phyloP scores from a whole-genome alignment of 2,888 invertebrate species.

The Hypomecis punctinalis region DNA sequence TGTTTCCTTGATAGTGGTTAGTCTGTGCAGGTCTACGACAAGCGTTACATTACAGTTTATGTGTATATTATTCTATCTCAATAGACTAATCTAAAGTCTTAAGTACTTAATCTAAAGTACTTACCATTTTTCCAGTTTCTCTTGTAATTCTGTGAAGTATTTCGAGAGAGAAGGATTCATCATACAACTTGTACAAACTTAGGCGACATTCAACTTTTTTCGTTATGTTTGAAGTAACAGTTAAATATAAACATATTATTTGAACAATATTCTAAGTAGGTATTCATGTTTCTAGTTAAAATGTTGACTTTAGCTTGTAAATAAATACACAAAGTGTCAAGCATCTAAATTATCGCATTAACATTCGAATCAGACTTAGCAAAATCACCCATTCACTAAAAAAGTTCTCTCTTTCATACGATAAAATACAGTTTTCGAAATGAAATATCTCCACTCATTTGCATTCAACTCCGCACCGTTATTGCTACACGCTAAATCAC shows the following conservation, averaged over 20 bases:
- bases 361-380: slow-evolving; percentile 33
- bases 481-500: slow-evolving; percentile 55
- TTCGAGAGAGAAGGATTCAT: no score
- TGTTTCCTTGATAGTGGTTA: no score
- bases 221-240: no score
- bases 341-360: slow-evolving; percentile 18
- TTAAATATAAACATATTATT: neutral
- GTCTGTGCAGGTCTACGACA: no score
- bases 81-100: no score
- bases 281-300: neutral
- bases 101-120: no score
- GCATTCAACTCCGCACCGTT: slow-evolving; percentile 44
- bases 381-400: slow-evolving; percentile 38
- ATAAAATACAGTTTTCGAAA: slow-evolving; percentile 42
- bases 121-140: no score
- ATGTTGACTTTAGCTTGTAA: slow-evolving; percentile 10
- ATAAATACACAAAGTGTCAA: slow-evolving; percentile 9
- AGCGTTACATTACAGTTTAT: no score
- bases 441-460: slow-evolving; percentile 48
- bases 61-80: no score
- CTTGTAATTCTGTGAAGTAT: no score
- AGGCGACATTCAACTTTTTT: no score
- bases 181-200: no score
- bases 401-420: slow-evolving; percentile 38
- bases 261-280: neutral